Base-by-base conservation (phyloP, 2,113 vertebrate genomes). In the Cyprinodon tularosa region DNA sequence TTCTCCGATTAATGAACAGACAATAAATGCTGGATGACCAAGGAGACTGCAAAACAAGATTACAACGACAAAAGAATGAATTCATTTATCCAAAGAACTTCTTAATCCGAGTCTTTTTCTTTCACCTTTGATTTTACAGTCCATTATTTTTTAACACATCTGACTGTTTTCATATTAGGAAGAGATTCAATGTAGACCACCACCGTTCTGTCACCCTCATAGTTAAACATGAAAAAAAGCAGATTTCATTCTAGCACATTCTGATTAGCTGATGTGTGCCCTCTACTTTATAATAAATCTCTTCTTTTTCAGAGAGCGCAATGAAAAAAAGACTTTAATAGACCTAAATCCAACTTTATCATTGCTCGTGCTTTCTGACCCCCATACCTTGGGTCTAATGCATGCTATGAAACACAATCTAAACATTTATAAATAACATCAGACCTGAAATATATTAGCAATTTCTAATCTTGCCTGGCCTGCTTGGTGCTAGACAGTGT, bases 401-500 rank as follows among this genome's bases (percentile, higher is more conserved):
- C 15, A 71, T 9, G 59, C 38, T 42, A 48, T 64, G 68, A 75
- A 71, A 76, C 53, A 39, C 65, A 82, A 64, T 65, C 61, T 42
- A 6, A 45, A 62, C 70, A 45, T 79, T 61, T 85, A 78, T 76
- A 88, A 82, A 82, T 86, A 84, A 80, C 11, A 36, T 1, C n/a
- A 36, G 77, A 78, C 76, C 66, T 77, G 72, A 69, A 80, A 71
- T 66, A 77, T 68, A 78, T 74, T 61, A 73, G 74, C 67, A 57
- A 83, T 84, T 71, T 83, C 71, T 79, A 53, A 77, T 62, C 67
- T 67, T 70, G 65, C 38, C 40, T 22, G 68, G 68, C 42, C 40
- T 22, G 68, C 42, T 57, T 62, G 75, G 84, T 79, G 75, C 81
- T 37, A 86, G 82, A 89, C 86, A 71, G 80, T 53, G 86, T 86